These are phyloP conservation scores for Caenorhabditis becei DNA, from an alignment of 2,888 invertebrate species.

Conservation along the genomic window DNA sequence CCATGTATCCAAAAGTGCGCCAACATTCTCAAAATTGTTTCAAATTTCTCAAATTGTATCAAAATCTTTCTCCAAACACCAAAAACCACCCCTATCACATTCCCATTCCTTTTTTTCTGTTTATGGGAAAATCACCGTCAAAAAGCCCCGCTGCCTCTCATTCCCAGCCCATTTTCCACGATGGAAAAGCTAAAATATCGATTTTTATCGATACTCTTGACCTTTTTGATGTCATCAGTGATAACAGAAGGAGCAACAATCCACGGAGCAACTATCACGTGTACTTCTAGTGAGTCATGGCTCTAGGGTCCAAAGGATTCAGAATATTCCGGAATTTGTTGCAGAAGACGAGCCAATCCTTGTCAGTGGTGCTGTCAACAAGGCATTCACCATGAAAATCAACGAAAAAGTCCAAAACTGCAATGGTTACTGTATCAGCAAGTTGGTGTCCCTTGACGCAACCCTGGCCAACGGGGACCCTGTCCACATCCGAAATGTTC, in stretches of 20 bases:
- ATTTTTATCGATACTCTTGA: constrained; percentile 10
- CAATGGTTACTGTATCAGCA: constrained; percentile 59
- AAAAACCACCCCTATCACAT: too few relatives aligned
- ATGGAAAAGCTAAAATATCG: constrained; percentile 39
- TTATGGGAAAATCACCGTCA: constrained; percentile 33
- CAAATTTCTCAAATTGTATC: too few relatives aligned
- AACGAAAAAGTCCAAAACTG: constrained; percentile 56
- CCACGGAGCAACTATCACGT: constrained; percentile 10
- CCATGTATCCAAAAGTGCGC: too few relatives aligned
- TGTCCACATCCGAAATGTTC: constrained; percentile 54
- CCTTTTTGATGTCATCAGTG: background rate
- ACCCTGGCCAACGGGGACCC: constrained; percentile 43
- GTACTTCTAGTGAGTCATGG: constrained; percentile 39
- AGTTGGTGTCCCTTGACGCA: constrained; percentile 52
- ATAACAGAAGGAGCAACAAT: background rate
- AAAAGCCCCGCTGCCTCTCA: background rate
- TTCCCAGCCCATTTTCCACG: background rate
- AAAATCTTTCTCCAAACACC: too few relatives aligned
- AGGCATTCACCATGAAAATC: constrained; percentile 47
- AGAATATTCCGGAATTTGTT: too few relatives aligned
- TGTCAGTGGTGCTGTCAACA: constrained; percentile 49
- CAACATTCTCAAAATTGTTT: too few relatives aligned
- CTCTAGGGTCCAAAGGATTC: too few relatives aligned
- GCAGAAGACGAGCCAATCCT: constrained; percentile 59
- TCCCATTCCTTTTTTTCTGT: too few relatives aligned